A percentile compares a stretch with the other conserved stretches of the same genome.
Evolutionary conservation across 2,797 vertebrate species (phyloP).

Genomic region (Otus scops): DNA sequence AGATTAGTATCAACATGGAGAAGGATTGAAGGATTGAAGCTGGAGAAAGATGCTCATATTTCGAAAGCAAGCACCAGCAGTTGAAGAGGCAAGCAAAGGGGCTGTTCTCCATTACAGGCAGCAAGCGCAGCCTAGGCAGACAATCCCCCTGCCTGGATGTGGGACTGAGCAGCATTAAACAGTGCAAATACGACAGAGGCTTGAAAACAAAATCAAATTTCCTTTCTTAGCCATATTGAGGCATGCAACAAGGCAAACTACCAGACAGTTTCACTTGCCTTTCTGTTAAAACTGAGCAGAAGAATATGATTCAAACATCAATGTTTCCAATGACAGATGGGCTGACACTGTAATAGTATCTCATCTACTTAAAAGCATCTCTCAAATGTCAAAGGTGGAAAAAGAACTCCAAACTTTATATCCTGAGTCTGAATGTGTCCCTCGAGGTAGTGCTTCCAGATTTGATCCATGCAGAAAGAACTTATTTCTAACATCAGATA

Average conservation of each 20-base stretch:
- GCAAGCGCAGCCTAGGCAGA: neutral
- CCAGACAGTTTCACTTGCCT: neutral
- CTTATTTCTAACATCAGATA: neutral
- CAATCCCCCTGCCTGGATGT: neutral
- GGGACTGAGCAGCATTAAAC: neutral
- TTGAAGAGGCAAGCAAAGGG: neutral
- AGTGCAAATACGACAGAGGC: neutral
- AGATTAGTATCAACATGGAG: slow-evolving; percentile 16
- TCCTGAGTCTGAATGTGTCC: neutral
- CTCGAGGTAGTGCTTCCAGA: neutral
- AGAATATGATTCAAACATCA: neutral
- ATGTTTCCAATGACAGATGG: neutral
- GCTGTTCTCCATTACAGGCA: neutral
- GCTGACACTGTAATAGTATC: slow-evolving; percentile 4
- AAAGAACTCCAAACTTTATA: neutral
- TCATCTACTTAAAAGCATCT: slow-evolving; percentile 39
- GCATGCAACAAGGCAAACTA: neutral
- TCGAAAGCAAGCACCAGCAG: slow-evolving; percentile 7
- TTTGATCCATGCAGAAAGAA: neutral
- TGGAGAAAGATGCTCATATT: slow-evolving; percentile 13
- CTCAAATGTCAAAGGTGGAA: slow-evolving; percentile 34
- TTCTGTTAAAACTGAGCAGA: neutral
- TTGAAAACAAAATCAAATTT: neutral
- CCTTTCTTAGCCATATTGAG: neutral
- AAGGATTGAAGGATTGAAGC: slow-evolving; percentile 32